Percentiles rank a stretch among this genome's conserved stretches.
phyloP scores from a whole-genome alignment of 2,888 invertebrate species.

The Temnothorax unifasciatus region DNA sequence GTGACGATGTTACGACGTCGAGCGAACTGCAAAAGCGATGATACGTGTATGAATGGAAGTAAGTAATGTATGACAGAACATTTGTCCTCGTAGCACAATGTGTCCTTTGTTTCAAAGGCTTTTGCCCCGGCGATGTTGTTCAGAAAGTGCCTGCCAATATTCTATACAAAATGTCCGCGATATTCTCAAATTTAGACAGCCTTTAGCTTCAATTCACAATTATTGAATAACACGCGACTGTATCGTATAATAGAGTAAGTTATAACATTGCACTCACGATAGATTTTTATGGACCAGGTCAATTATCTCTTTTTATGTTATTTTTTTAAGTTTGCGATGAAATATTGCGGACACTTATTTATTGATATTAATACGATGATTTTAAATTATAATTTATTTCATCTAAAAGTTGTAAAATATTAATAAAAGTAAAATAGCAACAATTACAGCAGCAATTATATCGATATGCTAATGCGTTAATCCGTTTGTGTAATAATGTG shows the following conservation, averaged over 20 bases:
- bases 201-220: constrained; percentile 7
- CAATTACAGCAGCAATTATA: not conserved
- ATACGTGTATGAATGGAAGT: constrained; percentile 38
- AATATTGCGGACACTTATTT: not conserved
- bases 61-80: constrained; percentile 45
- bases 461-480: not conserved
- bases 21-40: constrained; percentile 34
- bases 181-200: constrained; percentile 43
- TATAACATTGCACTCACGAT: no score
- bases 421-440: not conserved
- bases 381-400: not conserved
- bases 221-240: constrained; percentile 19
- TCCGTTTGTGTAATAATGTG: not conserved
- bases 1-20: constrained; percentile 16
- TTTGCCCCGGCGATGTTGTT: constrained; percentile 12
- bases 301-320: not conserved
- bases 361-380: not conserved
- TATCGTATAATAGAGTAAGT: not conserved
- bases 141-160: constrained; percentile 48
- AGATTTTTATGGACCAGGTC: not conserved
- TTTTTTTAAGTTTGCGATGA: not conserved
- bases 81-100: constrained; percentile 42
- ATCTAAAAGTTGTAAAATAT: not conserved
- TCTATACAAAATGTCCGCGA: constrained; percentile 15
- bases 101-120: constrained; percentile 30